Percentiles rank a stretch among this genome's conserved stretches.
Evolutionary conservation across 2,113 vertebrate genomes (phyloP).

Genomic region (Dasypus novemcinctus): DNA sequence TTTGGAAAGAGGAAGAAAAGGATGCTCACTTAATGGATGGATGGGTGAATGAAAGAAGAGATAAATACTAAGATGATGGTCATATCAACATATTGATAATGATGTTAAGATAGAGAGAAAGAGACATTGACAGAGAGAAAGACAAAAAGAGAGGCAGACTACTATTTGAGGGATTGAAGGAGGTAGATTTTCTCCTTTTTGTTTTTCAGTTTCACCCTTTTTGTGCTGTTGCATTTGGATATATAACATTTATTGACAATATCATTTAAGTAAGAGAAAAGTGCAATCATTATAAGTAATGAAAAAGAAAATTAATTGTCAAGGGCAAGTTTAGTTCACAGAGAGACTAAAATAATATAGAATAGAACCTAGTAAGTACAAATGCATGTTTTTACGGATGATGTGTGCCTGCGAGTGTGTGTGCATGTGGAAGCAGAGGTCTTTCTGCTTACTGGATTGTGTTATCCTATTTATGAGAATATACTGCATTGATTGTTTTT

Average conservation of each 20-base stretch:
- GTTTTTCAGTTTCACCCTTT: neutral
- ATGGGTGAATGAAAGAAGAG: neutral
- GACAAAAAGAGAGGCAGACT: fast-evolving
- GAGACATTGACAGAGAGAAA: too few species aligned
- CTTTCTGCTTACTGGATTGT: neutral
- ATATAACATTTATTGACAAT: neutral
- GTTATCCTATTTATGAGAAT: neutral
- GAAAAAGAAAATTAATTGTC: neutral
- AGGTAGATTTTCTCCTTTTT: neutral
- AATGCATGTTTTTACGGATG: neutral
- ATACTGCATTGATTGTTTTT: neutral
- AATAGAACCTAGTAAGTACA: neutral
- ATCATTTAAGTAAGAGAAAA: neutral
- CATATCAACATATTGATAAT: neutral
- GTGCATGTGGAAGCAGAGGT: neutral
- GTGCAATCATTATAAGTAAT: neutral
- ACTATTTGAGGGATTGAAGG: neutral
- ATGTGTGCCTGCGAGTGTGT: neutral
- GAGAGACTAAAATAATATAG: neutral
- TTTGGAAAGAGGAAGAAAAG: neutral
- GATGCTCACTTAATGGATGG: neutral
- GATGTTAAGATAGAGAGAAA: neutral
- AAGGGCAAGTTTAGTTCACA: neutral
- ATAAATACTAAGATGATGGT: neutral
- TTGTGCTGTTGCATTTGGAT: neutral